Conservation (phyloP, 1,140 invertebrate species). For the Phymorhynchus buccinoides region DNA sequence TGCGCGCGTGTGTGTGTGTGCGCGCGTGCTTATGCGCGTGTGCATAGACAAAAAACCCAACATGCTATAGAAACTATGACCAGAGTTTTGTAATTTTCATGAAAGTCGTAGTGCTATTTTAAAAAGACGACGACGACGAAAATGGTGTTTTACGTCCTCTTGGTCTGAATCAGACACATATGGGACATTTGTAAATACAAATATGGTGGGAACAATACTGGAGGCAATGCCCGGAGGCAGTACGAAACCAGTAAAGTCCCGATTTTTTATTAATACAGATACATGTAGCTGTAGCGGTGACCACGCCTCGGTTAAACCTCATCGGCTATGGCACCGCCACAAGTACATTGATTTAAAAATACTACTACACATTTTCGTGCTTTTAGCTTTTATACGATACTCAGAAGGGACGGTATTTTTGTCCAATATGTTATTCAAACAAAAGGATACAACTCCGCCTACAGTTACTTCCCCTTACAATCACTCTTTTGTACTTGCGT, state of each 20-base stretch:
- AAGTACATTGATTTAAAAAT: not conserved
- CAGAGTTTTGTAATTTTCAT: not conserved
- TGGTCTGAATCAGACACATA: too few relatives aligned
- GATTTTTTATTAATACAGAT: too few relatives aligned
- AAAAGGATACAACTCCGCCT: not conserved
- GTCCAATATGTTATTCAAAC: not conserved
- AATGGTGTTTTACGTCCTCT: not conserved
- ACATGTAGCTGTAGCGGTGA: too few relatives aligned
- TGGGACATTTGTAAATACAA: too few relatives aligned
- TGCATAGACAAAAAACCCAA: too few relatives aligned
- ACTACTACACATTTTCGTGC: not conserved
- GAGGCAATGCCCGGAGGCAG: too few relatives aligned
- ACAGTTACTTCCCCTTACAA: not conserved
- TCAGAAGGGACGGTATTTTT: not conserved
- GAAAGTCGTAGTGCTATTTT: not conserved
- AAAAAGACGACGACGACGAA: not conserved
- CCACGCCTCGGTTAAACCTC: not conserved
- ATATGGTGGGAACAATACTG: too few relatives aligned
- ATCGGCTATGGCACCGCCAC: not conserved
- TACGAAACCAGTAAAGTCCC: too few relatives aligned
- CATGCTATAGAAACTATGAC: too few relatives aligned
- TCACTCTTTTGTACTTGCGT: too few relatives aligned
- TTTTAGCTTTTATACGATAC: too few relatives aligned
- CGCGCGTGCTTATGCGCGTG: not conserved
- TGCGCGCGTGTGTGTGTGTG: slow-evolving; percentile 7